These are phyloP conservation scores for Prunella strophiata DNA, from an alignment of 2,797 vertebrate genomes.

Conservation along the genomic window DNA sequence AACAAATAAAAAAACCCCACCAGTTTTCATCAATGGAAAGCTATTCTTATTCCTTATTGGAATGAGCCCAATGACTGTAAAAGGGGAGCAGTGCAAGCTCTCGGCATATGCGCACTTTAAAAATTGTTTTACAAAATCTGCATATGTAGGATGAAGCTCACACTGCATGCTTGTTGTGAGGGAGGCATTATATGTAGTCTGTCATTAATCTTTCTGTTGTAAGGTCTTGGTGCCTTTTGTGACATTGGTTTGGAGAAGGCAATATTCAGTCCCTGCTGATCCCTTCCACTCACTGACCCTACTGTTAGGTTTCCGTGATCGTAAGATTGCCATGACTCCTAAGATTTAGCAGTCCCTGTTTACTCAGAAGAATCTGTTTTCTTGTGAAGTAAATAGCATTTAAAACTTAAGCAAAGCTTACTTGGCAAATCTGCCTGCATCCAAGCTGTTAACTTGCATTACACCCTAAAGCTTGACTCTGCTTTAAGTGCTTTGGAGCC, in stretches of 20 bases:
- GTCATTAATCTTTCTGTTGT: neutral
- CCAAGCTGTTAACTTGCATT: neutral
- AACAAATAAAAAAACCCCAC: neutral
- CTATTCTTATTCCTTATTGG: neutral
- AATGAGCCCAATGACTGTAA: neutral
- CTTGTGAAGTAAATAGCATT: neutral
- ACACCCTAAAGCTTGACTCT: neutral
- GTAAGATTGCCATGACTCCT: neutral
- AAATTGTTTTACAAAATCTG: neutral
- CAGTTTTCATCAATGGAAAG: neutral
- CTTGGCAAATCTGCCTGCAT: neutral
- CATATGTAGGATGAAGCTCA: neutral
- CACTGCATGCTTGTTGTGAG: neutral
- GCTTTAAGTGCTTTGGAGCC: neutral
- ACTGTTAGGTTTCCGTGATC: neutral
- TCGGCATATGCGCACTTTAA: neutral
- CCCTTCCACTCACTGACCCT: neutral
- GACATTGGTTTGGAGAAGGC: neutral
- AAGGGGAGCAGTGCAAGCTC: neutral
- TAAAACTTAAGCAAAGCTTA: neutral
- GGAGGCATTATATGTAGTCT: neutral
- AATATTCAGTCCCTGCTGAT: accelerated
- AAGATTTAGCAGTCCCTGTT: neutral
- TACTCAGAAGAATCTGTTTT: neutral
- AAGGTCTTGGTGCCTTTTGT: neutral